Base-by-base conservation (phyloP, 2,797 vertebrate species). In the Trematomus bernacchii region DNA sequence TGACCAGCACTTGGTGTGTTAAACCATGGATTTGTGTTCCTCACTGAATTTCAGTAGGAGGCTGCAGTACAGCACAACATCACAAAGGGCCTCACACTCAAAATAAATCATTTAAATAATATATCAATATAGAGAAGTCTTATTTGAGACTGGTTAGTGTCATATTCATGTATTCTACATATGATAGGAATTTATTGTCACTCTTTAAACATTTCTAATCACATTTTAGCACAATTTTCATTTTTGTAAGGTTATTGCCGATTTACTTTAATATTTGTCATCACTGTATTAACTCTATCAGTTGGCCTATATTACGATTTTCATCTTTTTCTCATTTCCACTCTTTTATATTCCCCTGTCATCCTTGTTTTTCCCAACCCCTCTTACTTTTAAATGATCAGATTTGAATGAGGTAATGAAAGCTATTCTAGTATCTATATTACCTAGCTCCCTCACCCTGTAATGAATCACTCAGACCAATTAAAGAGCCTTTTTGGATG, bases 401-500 rank as follows among this genome's bases (percentile, higher is more conserved):
- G 86, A 87, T 92, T 94, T 88, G 92, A 94, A 93, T 91, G 85
- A 92, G 91, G 87, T 89, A 92, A 93, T 93, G 85, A 94, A 93
- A 92, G 87, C 85, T 94, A 93, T 92, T 95, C 92, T 93, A 93
- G 90, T 94, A 94, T 93, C 93, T 94, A 87, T 94, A 93, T 92
- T 92, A 94, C 90, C 91, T 89, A 88, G 80, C 83, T 93, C 90
- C 88, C 90, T 92, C 90, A 93, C 92, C 88, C 89, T 95, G 94
- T 95, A 95, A 94, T 95, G 92, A 93, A 93, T 91, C 93, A 94
- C 91, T 90, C 93, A 94, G 91, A 91, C 86, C 85, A 93, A 94
- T 94, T 93, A 93, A 92, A 94, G 90, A 92, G 89, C 86, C 84
- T 93, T 94, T 92, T 93, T 92, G 80, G 84, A 92, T 78, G 79